Percentiles rank a stretch among this genome's conserved stretches.
These are phyloP conservation scores for Lacanobia oleracea DNA, from an alignment of 2,888 invertebrate genomes.

Conservation along the genomic window DNA sequence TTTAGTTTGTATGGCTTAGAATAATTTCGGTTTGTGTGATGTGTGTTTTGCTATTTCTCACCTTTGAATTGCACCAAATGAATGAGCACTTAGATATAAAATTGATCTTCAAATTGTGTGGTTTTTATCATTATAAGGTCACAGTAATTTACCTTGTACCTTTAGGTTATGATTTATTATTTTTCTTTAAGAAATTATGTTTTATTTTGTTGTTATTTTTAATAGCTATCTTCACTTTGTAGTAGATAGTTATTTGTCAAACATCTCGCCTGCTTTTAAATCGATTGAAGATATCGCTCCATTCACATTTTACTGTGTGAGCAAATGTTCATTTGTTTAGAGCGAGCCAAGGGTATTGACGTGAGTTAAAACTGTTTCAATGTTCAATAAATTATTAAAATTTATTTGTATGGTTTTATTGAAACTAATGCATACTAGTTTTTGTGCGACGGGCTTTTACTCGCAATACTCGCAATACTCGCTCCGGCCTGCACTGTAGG, in stretches of 20 bases:
- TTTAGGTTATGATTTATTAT: conserved; percentile 1
- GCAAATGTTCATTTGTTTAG: not conserved
- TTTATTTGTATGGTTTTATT: not conserved
- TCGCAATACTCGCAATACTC: too few species aligned
- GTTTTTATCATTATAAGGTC: conserved; percentile 4
- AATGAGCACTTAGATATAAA: not conserved
- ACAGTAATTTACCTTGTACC: conserved; percentile 15
- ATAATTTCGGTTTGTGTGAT: not conserved
- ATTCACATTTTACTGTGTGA: not conserved
- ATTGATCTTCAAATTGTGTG: conserved; percentile 9
- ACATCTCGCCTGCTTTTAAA: not conserved
- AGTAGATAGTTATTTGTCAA: conserved; percentile 1
- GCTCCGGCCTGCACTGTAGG: too few species aligned
- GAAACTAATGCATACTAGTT: not conserved
- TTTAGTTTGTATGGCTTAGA: conserved; percentile 1
- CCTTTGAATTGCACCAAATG: not conserved
- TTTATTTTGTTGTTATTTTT: conserved; percentile 39
- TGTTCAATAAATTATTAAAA: conserved; percentile 50
- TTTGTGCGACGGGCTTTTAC: too few species aligned
- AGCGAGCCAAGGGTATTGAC: not conserved
- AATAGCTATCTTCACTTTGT: conserved; percentile 16
- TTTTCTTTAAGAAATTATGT: conserved; percentile 16
- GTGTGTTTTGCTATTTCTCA: not conserved
- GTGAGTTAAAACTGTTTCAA: conserved; percentile 29
- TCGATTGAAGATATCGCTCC: not conserved